phyloP scores from a whole-genome alignment of 2,797 vertebrate species.

The Anas bernieri region DNA sequence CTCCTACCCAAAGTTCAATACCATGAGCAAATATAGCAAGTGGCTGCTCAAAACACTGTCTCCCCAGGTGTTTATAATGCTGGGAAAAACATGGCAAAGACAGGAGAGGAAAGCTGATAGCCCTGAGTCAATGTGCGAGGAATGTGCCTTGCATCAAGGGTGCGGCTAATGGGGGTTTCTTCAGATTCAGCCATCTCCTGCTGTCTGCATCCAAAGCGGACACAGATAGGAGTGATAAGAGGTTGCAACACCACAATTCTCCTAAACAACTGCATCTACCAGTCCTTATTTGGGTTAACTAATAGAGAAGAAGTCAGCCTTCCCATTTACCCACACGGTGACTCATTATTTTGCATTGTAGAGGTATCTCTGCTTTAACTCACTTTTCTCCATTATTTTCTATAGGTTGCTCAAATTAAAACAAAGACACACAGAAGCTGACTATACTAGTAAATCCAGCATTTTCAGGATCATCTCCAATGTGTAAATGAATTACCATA shows the following conservation, averaged over 20 bases:
- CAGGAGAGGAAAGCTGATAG: background rate
- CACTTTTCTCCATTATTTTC: background rate
- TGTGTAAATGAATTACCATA: background rate
- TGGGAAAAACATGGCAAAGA: background rate
- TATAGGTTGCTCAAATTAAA: background rate
- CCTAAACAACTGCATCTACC: background rate
- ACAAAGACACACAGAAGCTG: background rate
- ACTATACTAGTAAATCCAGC: background rate
- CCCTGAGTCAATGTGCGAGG: background rate
- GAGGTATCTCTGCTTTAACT: background rate
- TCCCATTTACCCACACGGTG: background rate
- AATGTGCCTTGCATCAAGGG: slow-evolving; percentile 30
- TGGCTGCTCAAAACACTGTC: background rate
- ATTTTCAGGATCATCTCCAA: background rate
- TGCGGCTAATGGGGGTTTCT: background rate
- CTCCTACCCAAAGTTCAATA: background rate
- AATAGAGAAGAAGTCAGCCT: background rate
- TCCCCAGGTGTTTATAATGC: background rate
- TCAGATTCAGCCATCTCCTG: background rate
- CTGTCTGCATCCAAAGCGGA: background rate
- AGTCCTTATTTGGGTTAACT: background rate
- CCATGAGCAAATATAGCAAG: background rate
- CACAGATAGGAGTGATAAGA: background rate
- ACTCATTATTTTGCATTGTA: background rate
- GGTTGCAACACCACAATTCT: background rate